Conservation (phyloP, 1,140 invertebrate species). For the Lordiphosa collinella region DNA sequence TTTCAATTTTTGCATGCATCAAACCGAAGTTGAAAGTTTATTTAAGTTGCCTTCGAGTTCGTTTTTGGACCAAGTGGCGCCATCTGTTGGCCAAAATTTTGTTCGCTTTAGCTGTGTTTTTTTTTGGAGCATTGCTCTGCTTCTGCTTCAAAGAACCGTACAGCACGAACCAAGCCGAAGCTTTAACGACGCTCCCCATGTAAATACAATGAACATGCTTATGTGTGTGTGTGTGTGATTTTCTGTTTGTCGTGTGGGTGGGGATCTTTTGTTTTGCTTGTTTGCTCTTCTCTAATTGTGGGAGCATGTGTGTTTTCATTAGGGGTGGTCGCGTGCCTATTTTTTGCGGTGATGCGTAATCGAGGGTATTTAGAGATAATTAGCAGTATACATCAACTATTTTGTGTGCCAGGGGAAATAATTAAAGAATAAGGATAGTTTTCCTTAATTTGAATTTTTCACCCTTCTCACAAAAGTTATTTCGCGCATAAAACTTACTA, state of each 20-base stretch:
- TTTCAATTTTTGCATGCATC: conserved; percentile 32
- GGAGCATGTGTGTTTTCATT: conserved; percentile 4
- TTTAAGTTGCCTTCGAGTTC: too few relatives aligned
- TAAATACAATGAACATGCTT: conserved; percentile 10
- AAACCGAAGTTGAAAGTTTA: conserved; percentile 28
- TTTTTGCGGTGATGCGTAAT: too few relatives aligned
- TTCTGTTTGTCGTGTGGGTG: neutral
- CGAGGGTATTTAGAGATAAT: too few relatives aligned
- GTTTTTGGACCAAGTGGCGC: conserved; percentile 30
- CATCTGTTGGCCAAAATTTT: conserved; percentile 28
- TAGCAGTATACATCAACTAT: too few relatives aligned
- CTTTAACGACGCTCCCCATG: too few relatives aligned
- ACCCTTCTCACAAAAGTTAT: too few relatives aligned
- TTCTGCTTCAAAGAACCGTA: too few relatives aligned
- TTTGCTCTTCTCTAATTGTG: conserved; percentile 38
- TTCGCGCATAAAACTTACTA: too few relatives aligned
- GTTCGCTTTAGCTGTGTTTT: conserved; percentile 32
- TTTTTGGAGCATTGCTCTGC: conserved; percentile 44
- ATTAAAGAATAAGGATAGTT: too few relatives aligned
- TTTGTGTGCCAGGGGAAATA: too few relatives aligned
- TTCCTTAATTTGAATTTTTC: too few relatives aligned
- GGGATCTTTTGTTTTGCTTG: conserved; percentile 30
- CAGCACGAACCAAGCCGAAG: too few relatives aligned
- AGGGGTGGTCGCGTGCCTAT: conserved; percentile 4
- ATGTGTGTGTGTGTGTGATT: neutral